Base-by-base conservation (phyloP, 1,140 invertebrate genomes). In the Pristionchus pacificus region DNA sequence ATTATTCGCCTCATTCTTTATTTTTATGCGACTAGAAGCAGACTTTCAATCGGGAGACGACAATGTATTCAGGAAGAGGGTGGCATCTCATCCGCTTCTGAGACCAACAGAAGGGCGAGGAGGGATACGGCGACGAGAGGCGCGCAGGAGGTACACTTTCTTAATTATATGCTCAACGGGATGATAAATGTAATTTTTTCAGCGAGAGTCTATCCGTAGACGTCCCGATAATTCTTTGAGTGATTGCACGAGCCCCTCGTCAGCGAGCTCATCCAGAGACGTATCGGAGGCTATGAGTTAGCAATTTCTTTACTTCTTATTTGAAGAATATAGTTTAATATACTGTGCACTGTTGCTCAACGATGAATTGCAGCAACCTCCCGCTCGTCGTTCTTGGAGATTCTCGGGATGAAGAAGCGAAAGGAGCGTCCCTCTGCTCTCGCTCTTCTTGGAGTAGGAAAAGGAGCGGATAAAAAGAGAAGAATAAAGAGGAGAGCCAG, bases 311-410 rank as follows among this genome's bases (percentile, higher is more conserved):
- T n/a, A n/a, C n/a, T n/a, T n/a, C n/a, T n/a, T n/a, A n/a, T n/a
- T n/a, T n/a, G n/a, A n/a, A n/a, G n/a, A n/a, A n/a, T n/a, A 24
- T 31, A 65, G 38, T n/a, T 10, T 10, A 10, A 49, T 49, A 19
- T 49, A 10, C 38, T 49, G 38, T 19, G 38, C 6, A 49, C 38
- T 19, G 6, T 49, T 49, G 6, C 6, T 49, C 6, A 19, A 49
- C 38, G 38, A 49, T 13, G 19, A 24, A 33, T 66, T 74, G 57
- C 72, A 74, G 73, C 70, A 1, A 70, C 72, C 27, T 71, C 68
- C 59, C 62, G 73, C 24, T 75, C 74, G 0, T 73, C 70, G 2
- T 74, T 75, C 65, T 59, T 75, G 2, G 74, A 75, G 49, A 55
- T 75, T 33, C 57, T 75, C 29, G 74, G 74, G 29, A 30, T 75